A percentile compares a stretch with the other conserved stretches of the same genome.
These are phyloP conservation scores for Xylota segnis DNA, from an alignment of 2,888 invertebrate species.

Conservation along the genomic window DNA sequence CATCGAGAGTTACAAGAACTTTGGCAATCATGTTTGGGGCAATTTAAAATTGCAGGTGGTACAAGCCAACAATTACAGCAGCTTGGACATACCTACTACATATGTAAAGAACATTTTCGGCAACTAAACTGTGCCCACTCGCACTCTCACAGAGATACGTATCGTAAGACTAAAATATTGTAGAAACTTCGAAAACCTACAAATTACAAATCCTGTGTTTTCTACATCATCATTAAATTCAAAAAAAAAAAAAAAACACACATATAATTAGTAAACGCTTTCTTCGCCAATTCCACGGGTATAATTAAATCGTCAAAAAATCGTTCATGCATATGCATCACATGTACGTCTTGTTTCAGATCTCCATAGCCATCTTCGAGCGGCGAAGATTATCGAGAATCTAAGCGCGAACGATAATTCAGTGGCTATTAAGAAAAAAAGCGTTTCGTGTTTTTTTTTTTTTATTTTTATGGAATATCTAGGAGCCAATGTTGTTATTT, in stretches of 20 bases:
- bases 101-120: slow-evolving; percentile 5
- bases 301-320: slow-evolving; percentile 22
- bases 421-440: slow-evolving; percentile 4
- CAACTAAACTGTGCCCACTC: slow-evolving; percentile 1
- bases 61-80: slow-evolving; percentile 47
- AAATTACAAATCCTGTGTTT: not conserved
- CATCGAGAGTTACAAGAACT: slow-evolving; percentile 35
- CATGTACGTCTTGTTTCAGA: not conserved
- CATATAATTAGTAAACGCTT: slow-evolving; percentile 8
- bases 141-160: not conserved
- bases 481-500: slow-evolving; percentile 6
- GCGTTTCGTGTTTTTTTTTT: slow-evolving; percentile 1
- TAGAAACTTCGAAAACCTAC: not conserved
- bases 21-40: slow-evolving; percentile 58
- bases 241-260: too few relatives aligned
- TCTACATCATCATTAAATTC: slow-evolving; percentile 5
- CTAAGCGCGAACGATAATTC: not conserved
- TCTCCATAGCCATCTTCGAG: not conserved
- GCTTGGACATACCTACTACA: slow-evolving; percentile 31
- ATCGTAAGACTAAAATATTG: not conserved
- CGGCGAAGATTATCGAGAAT: not conserved
- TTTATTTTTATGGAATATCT: not conserved
- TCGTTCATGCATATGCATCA: slow-evolving; percentile 18
- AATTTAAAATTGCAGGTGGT: slow-evolving; percentile 68
- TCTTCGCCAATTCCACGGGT: not conserved